These are phyloP conservation scores for Ataeniobius toweri DNA, from an alignment of 2,797 vertebrate genomes.

Conservation along the genomic window DNA sequence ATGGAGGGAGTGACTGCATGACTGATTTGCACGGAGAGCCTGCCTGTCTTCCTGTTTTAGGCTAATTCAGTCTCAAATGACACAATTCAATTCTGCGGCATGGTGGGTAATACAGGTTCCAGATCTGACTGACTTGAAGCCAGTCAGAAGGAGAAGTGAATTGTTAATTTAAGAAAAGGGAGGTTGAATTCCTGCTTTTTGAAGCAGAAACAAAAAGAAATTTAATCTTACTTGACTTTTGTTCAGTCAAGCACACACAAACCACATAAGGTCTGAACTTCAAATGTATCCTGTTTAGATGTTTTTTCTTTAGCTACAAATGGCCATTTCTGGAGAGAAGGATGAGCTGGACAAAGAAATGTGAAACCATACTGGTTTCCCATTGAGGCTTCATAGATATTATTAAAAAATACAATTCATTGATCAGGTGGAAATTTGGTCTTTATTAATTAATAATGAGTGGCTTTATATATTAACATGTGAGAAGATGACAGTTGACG, in stretches of 20 bases:
- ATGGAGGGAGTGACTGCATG: background rate
- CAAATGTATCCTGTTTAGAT: background rate
- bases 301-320: background rate
- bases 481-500: background rate
- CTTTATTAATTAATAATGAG: background rate
- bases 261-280: no score
- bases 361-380: background rate
- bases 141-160: background rate
- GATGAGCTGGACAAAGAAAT: background rate
- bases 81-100: background rate
- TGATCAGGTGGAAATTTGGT: background rate
- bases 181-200: background rate
- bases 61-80: background rate
- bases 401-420: background rate
- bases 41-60: conserved; percentile 5
- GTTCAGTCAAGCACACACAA: background rate
- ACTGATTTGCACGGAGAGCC: background rate
- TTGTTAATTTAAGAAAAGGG: background rate
- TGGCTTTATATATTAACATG: background rate
- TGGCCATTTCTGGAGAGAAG: background rate
- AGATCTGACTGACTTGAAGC: background rate
- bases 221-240: background rate
- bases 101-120: background rate
- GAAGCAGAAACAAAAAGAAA: background rate
- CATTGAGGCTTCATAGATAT: background rate